These are phyloP conservation scores for Beaufortia kweichowensis DNA, from an alignment of 2,113 vertebrate species.

Conservation along the genomic window DNA sequence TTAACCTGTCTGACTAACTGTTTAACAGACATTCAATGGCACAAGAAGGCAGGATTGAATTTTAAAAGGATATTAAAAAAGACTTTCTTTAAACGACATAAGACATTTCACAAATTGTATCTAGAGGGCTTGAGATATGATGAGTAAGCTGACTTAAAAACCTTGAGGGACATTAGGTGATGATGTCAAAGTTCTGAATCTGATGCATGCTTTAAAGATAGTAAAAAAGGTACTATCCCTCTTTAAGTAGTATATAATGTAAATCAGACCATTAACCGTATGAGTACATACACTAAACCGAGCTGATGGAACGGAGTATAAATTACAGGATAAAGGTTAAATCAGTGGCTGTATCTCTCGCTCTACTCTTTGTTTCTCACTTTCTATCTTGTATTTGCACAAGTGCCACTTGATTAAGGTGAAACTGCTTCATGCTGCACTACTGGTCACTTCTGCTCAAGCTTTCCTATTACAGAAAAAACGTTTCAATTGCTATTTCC, in stretches of 20 bases:
- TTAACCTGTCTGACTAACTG: slow-evolving; percentile 43
- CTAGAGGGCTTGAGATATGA: not conserved
- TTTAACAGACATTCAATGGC: slow-evolving; percentile 27
- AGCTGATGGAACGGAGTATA: slow-evolving; percentile 28
- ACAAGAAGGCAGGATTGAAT: slow-evolving; percentile 25
- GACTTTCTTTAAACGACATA: slow-evolving; percentile 6
- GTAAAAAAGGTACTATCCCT: not conserved
- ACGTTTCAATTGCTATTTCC: slow-evolving; percentile 33
- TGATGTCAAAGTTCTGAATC: slow-evolving; percentile 35
- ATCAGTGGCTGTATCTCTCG: slow-evolving; percentile 26
- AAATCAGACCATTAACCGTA: slow-evolving; percentile 36
- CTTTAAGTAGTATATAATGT: slow-evolving; percentile 36
- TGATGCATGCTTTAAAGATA: slow-evolving; percentile 25
- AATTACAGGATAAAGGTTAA: slow-evolving; percentile 45
- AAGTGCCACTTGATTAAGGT: slow-evolving; percentile 18
- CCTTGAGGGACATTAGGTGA: too few relatives aligned
- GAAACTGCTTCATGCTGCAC: slow-evolving; percentile 1
- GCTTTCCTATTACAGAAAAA: slow-evolving; percentile 10
- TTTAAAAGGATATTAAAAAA: slow-evolving; percentile 35
- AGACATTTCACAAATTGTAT: slow-evolving; percentile 10
- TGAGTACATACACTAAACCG: not conserved
- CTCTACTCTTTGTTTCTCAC: slow-evolving; percentile 15
- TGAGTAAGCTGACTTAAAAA: too few relatives aligned
- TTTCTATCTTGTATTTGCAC: not conserved
- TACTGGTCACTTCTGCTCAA: slow-evolving; percentile 15